phyloP scores from a whole-genome alignment of 2,113 vertebrate species.

The Stomatorhinus ivindoensis region DNA sequence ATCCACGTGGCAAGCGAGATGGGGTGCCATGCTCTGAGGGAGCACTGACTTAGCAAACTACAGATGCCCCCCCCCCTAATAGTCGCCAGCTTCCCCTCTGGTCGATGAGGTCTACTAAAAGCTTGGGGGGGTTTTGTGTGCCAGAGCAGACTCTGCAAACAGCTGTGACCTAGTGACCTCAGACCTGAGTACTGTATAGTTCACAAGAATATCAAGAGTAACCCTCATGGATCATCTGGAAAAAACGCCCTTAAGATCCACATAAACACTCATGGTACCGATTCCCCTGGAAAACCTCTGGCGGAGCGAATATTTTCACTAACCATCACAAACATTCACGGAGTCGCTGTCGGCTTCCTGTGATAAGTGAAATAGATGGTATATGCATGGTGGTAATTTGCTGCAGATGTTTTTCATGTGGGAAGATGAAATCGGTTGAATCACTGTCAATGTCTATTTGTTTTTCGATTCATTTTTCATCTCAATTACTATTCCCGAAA shows the following conservation, averaged over 20 bases:
- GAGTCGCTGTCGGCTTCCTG: background rate
- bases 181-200: background rate
- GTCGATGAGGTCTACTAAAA: background rate
- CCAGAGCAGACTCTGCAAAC: background rate
- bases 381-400: background rate
- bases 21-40: background rate
- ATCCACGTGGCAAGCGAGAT: background rate
- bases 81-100: background rate
- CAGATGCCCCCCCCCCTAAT: background rate
- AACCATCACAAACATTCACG: background rate
- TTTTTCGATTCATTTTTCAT: constrained; percentile 4
- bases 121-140: background rate
- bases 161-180: background rate
- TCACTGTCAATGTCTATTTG: constrained; percentile 3
- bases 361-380: background rate
- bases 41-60: background rate
- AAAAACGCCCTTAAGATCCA: background rate
- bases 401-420: constrained; percentile 3
- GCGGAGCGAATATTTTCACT: background rate
- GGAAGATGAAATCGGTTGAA: background rate
- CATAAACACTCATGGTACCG: background rate
- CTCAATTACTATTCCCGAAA: background rate
- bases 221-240: background rate
- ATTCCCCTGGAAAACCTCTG: background rate
- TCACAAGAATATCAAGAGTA: background rate